Evolutionary conservation across 2,888 invertebrate species (phyloP), one percentile per base, ranked within the genome.

Genomic region (Mimas tiliae): DNA sequence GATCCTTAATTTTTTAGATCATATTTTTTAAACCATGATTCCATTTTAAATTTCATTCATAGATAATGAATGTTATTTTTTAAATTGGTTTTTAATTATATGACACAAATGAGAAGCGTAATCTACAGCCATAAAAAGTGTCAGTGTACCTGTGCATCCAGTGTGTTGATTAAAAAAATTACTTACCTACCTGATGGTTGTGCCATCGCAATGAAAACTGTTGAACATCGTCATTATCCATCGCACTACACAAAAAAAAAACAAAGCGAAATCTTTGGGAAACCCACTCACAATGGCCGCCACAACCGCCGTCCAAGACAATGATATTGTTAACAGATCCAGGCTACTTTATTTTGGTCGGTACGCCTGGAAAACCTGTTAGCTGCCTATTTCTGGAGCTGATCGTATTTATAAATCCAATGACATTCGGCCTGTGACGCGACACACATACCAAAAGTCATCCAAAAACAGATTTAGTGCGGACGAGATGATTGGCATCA

Each of bases 141-240:
- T 76, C 65, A 70, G 76, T 77, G 76, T 77, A 77, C 72, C 78
- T 75, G 76, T 73, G 50, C 47, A 58, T 55, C 64, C 67, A 58
- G 58, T 64, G 67, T 67, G 67, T 64, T 55, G 58, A 58, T 50
- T 55, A 19, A 62, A 67, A 62, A 50, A 45, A 62, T n/a, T 91
- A 93, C 93, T 92, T 85, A 90, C 94, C 94, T 94, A 95, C 95
- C 95, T 96, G 96, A 89, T 96, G 96, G 90, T 97, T 97, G 91
- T 97, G 97, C 97, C 97, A 97, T 87, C 97, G 95, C 82, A 97
- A 94, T 88, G 97, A 97, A 91, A 97, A 97, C 88, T 97, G 97
- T 89, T 96, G 96, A 78, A 95, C 90, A 75, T 95, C 94, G 83
- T 95, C 95, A 84, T 95, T 95, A 86, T 92, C 94, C 93, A 94